Conservation (phyloP, 2,797 vertebrate species). For the Menidia menidia region DNA sequence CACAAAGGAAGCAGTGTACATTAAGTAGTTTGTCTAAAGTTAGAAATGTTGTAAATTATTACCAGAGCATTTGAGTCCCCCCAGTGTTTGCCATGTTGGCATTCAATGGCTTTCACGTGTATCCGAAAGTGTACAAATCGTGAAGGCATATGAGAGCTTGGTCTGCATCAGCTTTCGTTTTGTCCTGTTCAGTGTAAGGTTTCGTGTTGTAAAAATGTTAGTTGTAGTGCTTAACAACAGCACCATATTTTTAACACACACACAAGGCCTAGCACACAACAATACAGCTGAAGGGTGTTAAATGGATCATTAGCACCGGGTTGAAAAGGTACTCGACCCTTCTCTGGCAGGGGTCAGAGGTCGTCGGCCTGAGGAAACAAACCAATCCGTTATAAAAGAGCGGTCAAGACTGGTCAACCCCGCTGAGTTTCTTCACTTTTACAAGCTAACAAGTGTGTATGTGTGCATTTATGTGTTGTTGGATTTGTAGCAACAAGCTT, state of each 20-base stretch:
- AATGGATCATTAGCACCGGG: constrained; percentile 92
- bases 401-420: constrained; percentile 69
- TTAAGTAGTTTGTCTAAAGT: constrained; percentile 52
- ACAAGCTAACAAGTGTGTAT: constrained; percentile 36
- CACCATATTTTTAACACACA: constrained; percentile 7
- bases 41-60: constrained; percentile 52
- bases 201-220: constrained; percentile 49
- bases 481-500: constrained; percentile 8
- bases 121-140: constrained; percentile 51
- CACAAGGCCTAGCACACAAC: constrained; percentile 38
- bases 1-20: constrained; percentile 42
- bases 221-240: constrained; percentile 42
- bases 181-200: constrained; percentile 31
- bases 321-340: constrained; percentile 77
- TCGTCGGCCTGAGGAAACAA: constrained; percentile 88
- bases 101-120: constrained; percentile 39
- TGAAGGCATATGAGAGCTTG: constrained; percentile 29
- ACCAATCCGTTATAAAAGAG: constrained; percentile 85
- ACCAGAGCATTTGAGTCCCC: constrained; percentile 31
- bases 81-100: constrained; percentile 30
- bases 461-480: constrained; percentile 7
- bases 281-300: constrained; percentile 81
- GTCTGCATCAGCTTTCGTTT: constrained; percentile 54
- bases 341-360: constrained; percentile 83
- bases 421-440: constrained; percentile 70